Evolutionary conservation across 2,113 vertebrate species (phyloP), one percentile per base, ranked within the genome.

Genomic region (Pollachius pollachius): DNA sequence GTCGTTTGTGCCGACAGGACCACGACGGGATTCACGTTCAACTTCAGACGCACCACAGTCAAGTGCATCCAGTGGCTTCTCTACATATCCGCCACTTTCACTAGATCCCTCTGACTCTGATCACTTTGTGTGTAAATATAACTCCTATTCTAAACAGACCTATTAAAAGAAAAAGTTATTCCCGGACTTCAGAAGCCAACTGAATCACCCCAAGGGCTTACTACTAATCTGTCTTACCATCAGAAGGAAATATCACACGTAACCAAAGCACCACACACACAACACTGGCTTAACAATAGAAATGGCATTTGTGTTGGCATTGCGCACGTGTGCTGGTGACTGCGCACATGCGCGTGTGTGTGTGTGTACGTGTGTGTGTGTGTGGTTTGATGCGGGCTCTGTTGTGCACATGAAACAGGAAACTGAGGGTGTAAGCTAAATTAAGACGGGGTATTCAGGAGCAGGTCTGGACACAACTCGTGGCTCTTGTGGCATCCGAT

Each of bases 361-460:
- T 48, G 64, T 23, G 37, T 0, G 8, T 25, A 62, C 52, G 5
- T 17, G 13, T 62, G 62, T 52, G 54, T 66, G 71, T 69, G 65
- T 73, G 70, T 67, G 67, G 81, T 72, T 72, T 79, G 83, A 81
- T 81, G 25, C 6, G 62, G 75, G 73, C 77, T 85, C 85, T 87
- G 71, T 70, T 76, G 73, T 72, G 70, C 25, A 84, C 64, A 65
- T 90, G 91, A 91, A 91, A 93, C 88, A 88, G 87, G 88, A 93
- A 90, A 87, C 87, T 83, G 72, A 79, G 73, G 77, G 79, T 66
- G 75, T 84, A 84, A 87, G 81, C 88, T 89, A 92, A 91, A 89
- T 91, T 89, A 92, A 91, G 89, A 83, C 12, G 80, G 85, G 82
- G 87, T 90, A 87, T 90, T 90, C 82, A 85, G 77, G 86, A 81